Evolutionary conservation across 2,113 vertebrate species (phyloP), one percentile per base, ranked within the genome.

Genomic region (Zosterops lateralis): DNA sequence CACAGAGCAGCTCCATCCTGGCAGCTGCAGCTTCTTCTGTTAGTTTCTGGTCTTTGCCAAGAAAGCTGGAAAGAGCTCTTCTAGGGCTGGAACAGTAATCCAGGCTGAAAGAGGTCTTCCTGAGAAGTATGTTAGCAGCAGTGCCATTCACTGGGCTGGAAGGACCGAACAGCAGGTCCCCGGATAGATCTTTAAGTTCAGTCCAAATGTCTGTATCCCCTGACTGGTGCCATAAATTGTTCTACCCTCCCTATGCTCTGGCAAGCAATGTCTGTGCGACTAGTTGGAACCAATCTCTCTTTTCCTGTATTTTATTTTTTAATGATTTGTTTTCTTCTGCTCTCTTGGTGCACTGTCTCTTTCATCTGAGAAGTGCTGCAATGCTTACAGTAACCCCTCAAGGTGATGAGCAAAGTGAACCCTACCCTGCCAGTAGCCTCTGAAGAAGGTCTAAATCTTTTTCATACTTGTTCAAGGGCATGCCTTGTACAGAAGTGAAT

Each of bases 21-120:
- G 79, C 86, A 94, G 73, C 73, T 82, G 89, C 53, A 82, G 77
- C 48, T 92, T 90, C 64, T 86, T 75, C 45, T 88, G 54, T 74
- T 88, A 8, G n/a, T n/a, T n/a, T n/a, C 50, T 51, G 29, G 3
- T 58, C 42, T 87, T 80, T 92, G 94, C 92, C 91, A 93, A 87
- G 74, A 84, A 80, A 82, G 42, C 42, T 79, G 77, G 71, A 79
- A 76, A 75, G 42, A 89, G 45, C 54, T 85, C 10, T 79, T 87
- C 45, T 56, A 79, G n/a, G 57, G 20, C 47, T 82, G 61, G 58
- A 90, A 84, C 36, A 74, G 86, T 15, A 38, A 75, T 62, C 38
- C 26, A 65, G 66, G 73, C 50, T 87, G 77, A 44, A 89, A 26
- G 29, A 34, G 70, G 84, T 47, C 76, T 45, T 87, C 50, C 77